Evolutionary conservation across 2,888 invertebrate genomes (phyloP), one percentile per base, ranked within the genome.

Genomic region (Monochamus alternatus): DNA sequence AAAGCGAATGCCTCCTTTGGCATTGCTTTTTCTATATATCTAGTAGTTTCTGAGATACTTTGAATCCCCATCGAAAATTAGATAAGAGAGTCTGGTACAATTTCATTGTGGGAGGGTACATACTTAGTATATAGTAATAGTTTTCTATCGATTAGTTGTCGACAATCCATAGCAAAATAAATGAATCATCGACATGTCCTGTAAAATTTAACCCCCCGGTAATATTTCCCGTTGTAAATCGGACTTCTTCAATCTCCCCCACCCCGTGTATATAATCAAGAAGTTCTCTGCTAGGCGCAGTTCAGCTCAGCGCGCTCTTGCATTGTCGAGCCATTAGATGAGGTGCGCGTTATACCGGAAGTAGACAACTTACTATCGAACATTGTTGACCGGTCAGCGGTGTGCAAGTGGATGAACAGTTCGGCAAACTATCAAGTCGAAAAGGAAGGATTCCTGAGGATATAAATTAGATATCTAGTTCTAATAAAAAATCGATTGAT

Each of bases 261-360:
- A 74, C 74, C 69, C 69, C 63, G 12, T 58, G 55, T 58, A 62
- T 65, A 74, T 69, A 64, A 69, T 69, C 68, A 74, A 69, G 64
- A 66, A 59, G 58, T 63, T 32, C 47, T 58, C 73, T 73, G 63
- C 70, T 75, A 75, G 74, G 70, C 72, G 77, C 72, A 77, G 74
- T 74, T 31, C 60, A 51, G 22, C 31, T 60, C 10, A 64, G 72
- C 52, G 65, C 38, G 68, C 64, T 73, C 59, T 74, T 74, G 76
- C 60, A 71, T 58, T 68, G 68, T 72, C 30, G 44, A 60, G 71
- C 71, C 52, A 58, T 51, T 75, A 76, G 73, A 52, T 68, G 80
- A 75, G 78, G 79, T 78, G 80, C 78, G 80, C 77, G 75, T 55
- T 75, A 67, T 64, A 77, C 77, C 80, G 80, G 78, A 78, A 80